These are phyloP conservation scores for Aspidapion aeneum DNA, from an alignment of 2,888 invertebrate genomes.

Conservation along the genomic window DNA sequence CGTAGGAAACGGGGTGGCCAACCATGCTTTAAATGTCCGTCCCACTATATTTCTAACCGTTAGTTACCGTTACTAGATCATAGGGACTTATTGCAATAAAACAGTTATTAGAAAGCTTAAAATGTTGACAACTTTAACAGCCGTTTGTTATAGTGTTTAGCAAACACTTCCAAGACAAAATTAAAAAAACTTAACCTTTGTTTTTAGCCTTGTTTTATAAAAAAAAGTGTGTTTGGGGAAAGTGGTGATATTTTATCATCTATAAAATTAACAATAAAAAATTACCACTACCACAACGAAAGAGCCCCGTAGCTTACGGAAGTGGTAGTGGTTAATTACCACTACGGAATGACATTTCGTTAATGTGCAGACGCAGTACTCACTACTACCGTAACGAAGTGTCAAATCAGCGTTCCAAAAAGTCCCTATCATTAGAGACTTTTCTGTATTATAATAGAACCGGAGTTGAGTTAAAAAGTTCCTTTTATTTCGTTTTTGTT, in stretches of 20 bases:
- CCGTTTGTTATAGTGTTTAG: neutral
- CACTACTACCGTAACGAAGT: neutral
- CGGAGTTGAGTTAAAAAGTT: no score
- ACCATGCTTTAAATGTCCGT: no score
- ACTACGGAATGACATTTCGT: neutral
- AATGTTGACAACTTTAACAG: neutral
- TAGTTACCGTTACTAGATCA: no score
- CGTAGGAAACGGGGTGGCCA: no score
- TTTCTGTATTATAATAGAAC: no score
- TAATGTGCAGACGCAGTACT: neutral
- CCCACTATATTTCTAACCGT: no score
- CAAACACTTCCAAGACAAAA: neutral
- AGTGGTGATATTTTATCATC: neutral
- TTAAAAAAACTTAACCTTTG: neutral
- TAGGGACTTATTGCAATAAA: neutral
- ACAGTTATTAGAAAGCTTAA: neutral
- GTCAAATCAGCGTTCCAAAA: neutral
- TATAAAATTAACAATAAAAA: neutral
- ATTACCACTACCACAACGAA: neutral
- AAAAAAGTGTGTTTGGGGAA: neutral
- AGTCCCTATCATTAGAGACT: neutral
- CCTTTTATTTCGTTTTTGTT: no score
- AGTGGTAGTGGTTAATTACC: neutral
- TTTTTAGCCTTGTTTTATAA: neutral
- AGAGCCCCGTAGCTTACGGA: neutral